Evolutionary conservation across 2,888 invertebrate genomes (phyloP), one percentile per base, ranked within the genome.

Genomic region (Sicus ferrugineus): DNA sequence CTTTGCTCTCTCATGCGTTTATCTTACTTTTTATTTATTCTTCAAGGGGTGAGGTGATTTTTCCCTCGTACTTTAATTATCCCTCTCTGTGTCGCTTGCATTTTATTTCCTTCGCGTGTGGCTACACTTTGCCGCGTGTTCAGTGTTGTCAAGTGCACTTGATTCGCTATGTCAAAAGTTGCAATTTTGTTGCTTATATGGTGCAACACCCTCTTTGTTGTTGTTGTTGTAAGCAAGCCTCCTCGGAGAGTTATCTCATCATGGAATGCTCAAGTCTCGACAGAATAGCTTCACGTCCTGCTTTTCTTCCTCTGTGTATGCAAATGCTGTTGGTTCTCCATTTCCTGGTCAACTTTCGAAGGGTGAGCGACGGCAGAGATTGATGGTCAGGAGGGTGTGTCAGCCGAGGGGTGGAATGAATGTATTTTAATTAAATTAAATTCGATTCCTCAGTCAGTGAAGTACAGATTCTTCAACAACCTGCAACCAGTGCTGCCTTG

Each of bases 361-460:
- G 62, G 19, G 62, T 16, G 19, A 16, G 46, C 6, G 4, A n/a
- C 3, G 11, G 21, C 16, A 26, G 52, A 64, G 19, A 16, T 19
- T 7, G 14, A 31, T 26, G 11, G 30, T 1, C 3, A 9, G 0
- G 7, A 42, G 62, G 19, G 62, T 16, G 19, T 7, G 46, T 5
- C 6, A n/a, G 7, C n/a, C n/a, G n/a, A n/a, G n/a, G n/a, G n/a
- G n/a, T 7, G 16, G 30, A 26, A 42, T 16, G 28, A 23, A 65
- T 52, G 38, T 28, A 67, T 67, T 67, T 67, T 67, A 67, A 67
- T 67, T 67, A 59, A 65, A 65, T 65, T 65, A 65, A 65, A 65
- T 65, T 31, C 65, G 65, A 31, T 31, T 28, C 31, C 50, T 21
- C 42, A 1, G n/a, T 61, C 42, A 5, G 4, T n/a, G 21, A 50